Base-by-base conservation (phyloP, 2,888 invertebrate genomes). In the Phyto melanocephala region DNA sequence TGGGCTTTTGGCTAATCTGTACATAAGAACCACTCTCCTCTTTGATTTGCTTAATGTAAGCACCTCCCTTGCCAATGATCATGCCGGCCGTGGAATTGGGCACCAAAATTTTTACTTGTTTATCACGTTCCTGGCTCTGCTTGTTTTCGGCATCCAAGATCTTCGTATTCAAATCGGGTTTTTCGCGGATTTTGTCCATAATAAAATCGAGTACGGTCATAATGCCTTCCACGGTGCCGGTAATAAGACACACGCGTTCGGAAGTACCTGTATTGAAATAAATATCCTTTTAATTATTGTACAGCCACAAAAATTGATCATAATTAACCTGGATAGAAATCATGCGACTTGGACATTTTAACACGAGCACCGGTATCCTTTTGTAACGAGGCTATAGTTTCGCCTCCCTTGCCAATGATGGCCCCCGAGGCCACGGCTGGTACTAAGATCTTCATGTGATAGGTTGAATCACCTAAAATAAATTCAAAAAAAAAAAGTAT, bases 321-420 rank as follows among this genome's bases (percentile, higher is more conserved):
- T 28, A 5, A 92, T 92, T 92, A 92, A 99, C 99, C 99, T 92
- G 99, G 99, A 93, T 99, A 99, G 92, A 97, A 98, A 91, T 99
- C 99, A 90, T 98, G 98, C 71, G 98, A 97, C 93, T 99, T 99
- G 88, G 99, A 99, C 99, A 99, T 99, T 93, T 99, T 99, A 87
- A 99, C 97, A 88, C 98, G 94, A 87, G 99, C 98, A 87, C 98
- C 98, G 70, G 98, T 96, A 92, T 99, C 99, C 92, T 98, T 98
- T 92, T 99, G 99, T 89, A 99, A 93, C 91, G 98, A 97, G 88
- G 98, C 98, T 92, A 99, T 99, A 79, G 99, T 98, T 92, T 99
- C 99, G 86, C 99, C 99, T 56, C 99, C 99, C 92, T 99, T 99
- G 89, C 99, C 99, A 92, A 99, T 99, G 91, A 99, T 98, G 92